Conservation (phyloP, 2,797 vertebrate species). For the Picus viridis region DNA sequence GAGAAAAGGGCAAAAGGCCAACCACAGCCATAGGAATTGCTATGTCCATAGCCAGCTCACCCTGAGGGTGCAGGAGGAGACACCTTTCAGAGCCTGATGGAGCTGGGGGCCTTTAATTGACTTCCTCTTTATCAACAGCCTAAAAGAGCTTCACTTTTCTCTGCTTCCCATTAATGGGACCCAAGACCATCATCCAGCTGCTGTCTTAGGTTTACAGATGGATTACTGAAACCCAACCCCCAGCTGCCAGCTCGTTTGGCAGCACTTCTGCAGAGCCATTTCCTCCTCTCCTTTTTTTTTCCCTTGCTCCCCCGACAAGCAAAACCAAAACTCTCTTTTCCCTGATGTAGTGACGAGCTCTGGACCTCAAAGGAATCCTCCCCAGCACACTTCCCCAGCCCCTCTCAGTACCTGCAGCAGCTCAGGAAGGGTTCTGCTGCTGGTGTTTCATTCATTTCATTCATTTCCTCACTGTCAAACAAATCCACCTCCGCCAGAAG, state of each 20-base stretch:
- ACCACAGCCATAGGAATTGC: not conserved
- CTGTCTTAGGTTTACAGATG: constrained; percentile 21
- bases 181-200: constrained; percentile 3
- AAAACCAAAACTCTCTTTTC: not conserved
- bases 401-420: not conserved
- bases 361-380: not conserved
- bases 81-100: not conserved
- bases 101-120: constrained; percentile 13
- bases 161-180: not conserved
- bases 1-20: not conserved
- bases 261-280: not conserved
- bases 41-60: not conserved
- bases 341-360: not conserved
- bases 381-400: not conserved
- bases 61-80: not conserved
- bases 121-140: not conserved
- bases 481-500: not conserved
- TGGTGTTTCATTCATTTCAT: not conserved
- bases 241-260: not conserved
- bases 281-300: not conserved
- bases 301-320: rapidly evolving
- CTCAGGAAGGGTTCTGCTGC: not conserved
- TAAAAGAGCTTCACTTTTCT: constrained; percentile 25
- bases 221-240: constrained; percentile 3
- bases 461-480: not conserved